Percentiles rank a stretch among this genome's conserved stretches.
phyloP scores from a whole-genome alignment of 2,113 vertebrate genomes.

The Chloroceryle aenea region DNA sequence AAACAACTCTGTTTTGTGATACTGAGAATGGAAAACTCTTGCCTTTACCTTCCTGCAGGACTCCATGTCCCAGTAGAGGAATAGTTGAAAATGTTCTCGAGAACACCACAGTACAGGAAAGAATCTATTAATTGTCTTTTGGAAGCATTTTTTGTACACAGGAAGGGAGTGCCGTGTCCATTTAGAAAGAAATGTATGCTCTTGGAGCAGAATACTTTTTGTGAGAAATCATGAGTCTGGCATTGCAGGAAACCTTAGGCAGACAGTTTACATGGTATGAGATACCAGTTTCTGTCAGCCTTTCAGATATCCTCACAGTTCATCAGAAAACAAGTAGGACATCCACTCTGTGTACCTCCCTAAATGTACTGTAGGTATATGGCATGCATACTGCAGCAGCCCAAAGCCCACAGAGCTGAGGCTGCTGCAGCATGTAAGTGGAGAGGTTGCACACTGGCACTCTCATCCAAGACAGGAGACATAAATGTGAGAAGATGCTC shows the following conservation, averaged over 20 bases:
- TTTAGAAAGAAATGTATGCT: background rate
- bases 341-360: background rate
- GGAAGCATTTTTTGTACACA: conserved; percentile 44
- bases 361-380: background rate
- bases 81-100: background rate
- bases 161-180: conserved; percentile 56
- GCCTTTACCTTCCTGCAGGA: background rate
- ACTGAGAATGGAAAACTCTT: background rate
- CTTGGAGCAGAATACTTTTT: background rate
- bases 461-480: rapidly evolving
- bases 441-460: background rate
- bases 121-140: conserved; percentile 55
- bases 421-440: background rate
- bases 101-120: conserved; percentile 43
- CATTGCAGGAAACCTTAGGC: background rate
- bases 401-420: background rate
- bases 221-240: background rate
- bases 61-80: background rate
- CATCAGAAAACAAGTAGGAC: background rate
- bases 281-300: background rate
- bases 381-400: rapidly evolving
- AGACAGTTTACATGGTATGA: background rate
- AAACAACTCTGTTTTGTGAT: background rate
- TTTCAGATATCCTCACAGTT: background rate
- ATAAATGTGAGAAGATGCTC: background rate